Conservation (phyloP, 2,797 vertebrate genomes). For the Sardinella longiceps region DNA sequence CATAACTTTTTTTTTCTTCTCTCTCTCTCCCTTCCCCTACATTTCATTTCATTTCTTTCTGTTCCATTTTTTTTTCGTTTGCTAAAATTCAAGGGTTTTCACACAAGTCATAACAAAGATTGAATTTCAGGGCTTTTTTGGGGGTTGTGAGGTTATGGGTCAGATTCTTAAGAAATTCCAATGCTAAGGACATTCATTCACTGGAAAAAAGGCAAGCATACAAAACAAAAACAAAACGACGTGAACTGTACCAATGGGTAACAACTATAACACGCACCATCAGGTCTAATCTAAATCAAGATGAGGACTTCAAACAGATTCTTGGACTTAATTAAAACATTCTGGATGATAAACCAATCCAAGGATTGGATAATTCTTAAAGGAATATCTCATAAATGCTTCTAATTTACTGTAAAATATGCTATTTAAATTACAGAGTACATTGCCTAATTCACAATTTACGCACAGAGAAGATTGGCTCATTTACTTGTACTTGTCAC, state of each 20-base stretch:
- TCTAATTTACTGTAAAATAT: not conserved
- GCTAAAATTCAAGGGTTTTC: slow-evolving; percentile 23
- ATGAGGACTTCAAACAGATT: not conserved
- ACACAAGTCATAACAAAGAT: slow-evolving; percentile 51
- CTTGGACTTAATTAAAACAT: not conserved
- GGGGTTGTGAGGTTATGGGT: not conserved
- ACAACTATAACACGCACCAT: not conserved
- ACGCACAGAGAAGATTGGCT: too few species aligned
- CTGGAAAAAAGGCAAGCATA: not conserved
- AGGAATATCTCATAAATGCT: not conserved
- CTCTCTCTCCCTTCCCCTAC: slow-evolving; percentile 21
- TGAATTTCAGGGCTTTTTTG: slow-evolving; percentile 42
- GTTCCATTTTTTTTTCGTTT: not conserved
- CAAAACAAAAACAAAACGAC: not conserved
- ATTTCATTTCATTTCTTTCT: not conserved
- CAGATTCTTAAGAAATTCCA: slow-evolving; percentile 20
- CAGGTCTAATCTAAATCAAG: not conserved
- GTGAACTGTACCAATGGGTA: not conserved
- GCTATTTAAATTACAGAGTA: not conserved
- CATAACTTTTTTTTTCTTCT: slow-evolving; percentile 34
- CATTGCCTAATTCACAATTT: not conserved
- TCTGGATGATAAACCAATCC: not conserved
- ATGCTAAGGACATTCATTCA: not conserved
- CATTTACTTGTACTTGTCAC: too few species aligned
- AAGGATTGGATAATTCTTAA: not conserved